Evolutionary conservation across 2,113 vertebrate species (phyloP), one percentile per base, ranked within the genome.

Genomic region (Engraulis encrasicolus): DNA sequence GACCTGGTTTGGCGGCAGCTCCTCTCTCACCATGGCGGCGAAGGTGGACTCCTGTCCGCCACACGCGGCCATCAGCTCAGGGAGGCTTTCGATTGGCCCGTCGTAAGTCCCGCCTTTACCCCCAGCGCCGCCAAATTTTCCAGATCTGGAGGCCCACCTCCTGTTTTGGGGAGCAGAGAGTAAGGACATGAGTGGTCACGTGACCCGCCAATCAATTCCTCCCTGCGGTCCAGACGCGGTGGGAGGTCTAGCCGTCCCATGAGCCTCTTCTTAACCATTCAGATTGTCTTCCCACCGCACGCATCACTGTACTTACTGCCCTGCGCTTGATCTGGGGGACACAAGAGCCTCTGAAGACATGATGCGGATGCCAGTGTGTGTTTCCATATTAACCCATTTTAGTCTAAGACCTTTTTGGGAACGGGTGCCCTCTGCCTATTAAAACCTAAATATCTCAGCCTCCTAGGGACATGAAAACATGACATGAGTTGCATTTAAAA

Each of bases 61-160:
- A 2, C 98, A 99, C 86, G 93, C 95, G 38, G 95, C 95, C 11
- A 99, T 95, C 82, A 99, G 94, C 87, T 99, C 97, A 11, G 98
- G 98, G 88, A 99, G 97, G 87, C 95, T 96, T 89, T 99, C 97
- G 0, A 99, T 92, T 38, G 96, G 93, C 18, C 96, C 94, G 15
- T 86, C 92, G 88, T 92, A 93, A 14, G 66, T 31, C 66, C 23
- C 23, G 81, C 91, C 91, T 78, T 90, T 81, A 5, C 0, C 84
- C 18, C 85, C 31, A 19, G 83, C 92, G 85, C 89, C 91, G n/a
- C n/a, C n/a, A n/a, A n/a, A n/a, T n/a, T n/a, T n/a, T n/a, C n/a
- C n/a, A n/a, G n/a, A n/a, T 86, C 85, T 87, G 88, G 95, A 92
- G 45, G 89, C 92, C 92, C 96, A 97, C 88, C 96, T 98, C 91